Conservation (phyloP, 2,888 invertebrate genomes). For the Meiosimyza platycephala region DNA sequence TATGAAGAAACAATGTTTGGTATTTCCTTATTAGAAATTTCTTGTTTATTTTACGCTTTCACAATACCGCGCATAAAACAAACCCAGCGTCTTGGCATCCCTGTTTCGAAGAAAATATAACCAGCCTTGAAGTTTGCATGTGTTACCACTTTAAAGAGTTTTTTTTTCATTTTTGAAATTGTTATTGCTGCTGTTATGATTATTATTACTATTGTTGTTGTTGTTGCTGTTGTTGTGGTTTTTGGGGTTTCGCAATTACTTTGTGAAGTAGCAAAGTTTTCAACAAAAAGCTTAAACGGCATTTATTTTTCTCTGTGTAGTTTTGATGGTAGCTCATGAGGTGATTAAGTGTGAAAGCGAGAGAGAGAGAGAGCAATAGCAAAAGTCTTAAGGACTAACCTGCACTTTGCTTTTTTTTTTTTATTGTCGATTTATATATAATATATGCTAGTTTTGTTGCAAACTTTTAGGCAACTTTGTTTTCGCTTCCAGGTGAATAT, state of each 20-base stretch:
- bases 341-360: no score
- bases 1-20: no score
- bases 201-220: conserved; percentile 40
- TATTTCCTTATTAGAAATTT: no score
- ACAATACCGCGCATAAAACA: no score
- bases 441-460: conserved; percentile 6
- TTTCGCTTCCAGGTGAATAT: conserved; percentile 9
- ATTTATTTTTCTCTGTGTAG: not conserved
- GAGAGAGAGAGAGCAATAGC: no score
- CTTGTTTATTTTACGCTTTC: no score
- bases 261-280: conserved; percentile 15
- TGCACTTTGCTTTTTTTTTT: not conserved
- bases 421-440: conserved; percentile 3
- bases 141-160: no score
- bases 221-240: conserved; percentile 25
- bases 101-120: no score
- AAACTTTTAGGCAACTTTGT: conserved; percentile 19
- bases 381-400: no score
- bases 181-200: conserved; percentile 40
- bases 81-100: no score
- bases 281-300: not conserved
- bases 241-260: conserved; percentile 18
- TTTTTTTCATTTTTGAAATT: not conserved
- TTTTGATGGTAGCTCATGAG: not conserved
- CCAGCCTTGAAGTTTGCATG: no score